phyloP scores from a whole-genome alignment of 1,140 invertebrate species.

The Saccostrea cuccullata region DNA sequence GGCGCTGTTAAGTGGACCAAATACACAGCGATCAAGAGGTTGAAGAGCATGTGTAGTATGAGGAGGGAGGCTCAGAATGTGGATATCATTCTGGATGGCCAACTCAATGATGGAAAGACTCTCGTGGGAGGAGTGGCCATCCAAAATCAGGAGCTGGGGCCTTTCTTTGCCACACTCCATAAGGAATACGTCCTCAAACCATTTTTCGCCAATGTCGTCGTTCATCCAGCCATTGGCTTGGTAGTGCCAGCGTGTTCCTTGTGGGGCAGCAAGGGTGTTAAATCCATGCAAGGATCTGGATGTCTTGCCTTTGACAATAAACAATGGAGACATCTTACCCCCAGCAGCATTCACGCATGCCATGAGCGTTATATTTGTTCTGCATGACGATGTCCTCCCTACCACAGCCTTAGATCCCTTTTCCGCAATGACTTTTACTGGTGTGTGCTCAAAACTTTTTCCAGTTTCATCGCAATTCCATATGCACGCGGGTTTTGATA shows the following conservation, averaged over 20 bases:
- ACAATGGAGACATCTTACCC: conserved; percentile 39
- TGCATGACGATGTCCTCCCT: neutral
- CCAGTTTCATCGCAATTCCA: conserved; percentile 39
- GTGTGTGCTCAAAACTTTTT: conserved; percentile 35
- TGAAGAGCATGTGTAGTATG: conserved; percentile 69
- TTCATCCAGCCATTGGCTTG: conserved; percentile 50
- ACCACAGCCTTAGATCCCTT: conserved; percentile 28
- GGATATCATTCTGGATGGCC: conserved; percentile 56
- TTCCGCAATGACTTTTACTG: conserved; percentile 20
- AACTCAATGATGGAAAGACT: conserved; percentile 50
- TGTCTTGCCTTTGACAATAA: conserved; percentile 49
- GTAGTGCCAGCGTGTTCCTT: conserved; percentile 37
- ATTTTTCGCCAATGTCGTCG: conserved; percentile 52
- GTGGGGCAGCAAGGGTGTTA: conserved; percentile 33
- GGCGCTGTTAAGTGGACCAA: conserved; percentile 55
- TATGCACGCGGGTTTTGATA: neutral
- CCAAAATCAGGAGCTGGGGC: conserved; percentile 58
- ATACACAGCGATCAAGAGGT: conserved; percentile 58
- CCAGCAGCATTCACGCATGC: conserved; percentile 52
- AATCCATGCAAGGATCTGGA: conserved; percentile 39
- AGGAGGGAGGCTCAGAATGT: conserved; percentile 63
- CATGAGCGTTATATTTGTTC: conserved; percentile 42
- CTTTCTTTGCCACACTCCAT: conserved; percentile 48
- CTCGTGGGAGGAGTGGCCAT: conserved; percentile 62
- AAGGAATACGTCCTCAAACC: conserved; percentile 55